phyloP scores from a whole-genome alignment of 1,140 invertebrate species.

The Drosophila eugracilis region DNA sequence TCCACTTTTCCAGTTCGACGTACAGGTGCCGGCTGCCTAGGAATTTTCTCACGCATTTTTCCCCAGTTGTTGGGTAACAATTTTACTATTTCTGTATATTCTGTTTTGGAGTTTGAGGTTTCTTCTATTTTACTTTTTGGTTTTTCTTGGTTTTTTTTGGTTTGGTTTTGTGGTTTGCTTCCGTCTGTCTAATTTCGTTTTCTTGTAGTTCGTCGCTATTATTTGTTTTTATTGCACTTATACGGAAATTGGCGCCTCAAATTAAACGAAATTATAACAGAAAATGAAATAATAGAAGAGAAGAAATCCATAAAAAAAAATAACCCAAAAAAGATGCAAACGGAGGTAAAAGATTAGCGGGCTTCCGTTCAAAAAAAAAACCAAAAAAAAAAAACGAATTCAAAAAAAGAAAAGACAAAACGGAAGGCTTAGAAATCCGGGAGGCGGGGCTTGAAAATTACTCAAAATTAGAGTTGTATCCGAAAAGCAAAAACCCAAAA shows the following conservation, averaged over 20 bases:
- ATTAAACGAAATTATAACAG: conserved; percentile 73
- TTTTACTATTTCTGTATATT: conserved; percentile 43
- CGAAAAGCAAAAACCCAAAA: conserved; percentile 1
- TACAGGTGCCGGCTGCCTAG: conserved; percentile 55
- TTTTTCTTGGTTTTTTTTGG: not conserved
- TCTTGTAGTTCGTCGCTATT: conserved; percentile 76
- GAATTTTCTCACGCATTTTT: conserved; percentile 77
- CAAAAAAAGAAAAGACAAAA: conserved; percentile 3
- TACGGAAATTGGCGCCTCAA: conserved; percentile 77
- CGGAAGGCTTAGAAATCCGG: conserved; percentile 7
- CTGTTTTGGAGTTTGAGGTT: conserved; percentile 19
- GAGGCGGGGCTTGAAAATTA: conserved; percentile 52
- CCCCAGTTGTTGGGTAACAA: conserved; percentile 14
- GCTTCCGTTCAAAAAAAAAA: conserved; percentile 56
- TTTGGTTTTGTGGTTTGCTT: conserved; percentile 53
- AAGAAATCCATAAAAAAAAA: conserved; percentile 62
- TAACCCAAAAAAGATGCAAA: conserved; percentile 46
- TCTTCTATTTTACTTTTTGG: conserved; percentile 15
- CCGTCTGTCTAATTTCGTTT: conserved; percentile 79
- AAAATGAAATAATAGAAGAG: conserved; percentile 49
- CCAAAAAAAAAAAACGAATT: not conserved
- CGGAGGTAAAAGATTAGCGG: conserved; percentile 70
- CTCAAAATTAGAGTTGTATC: conserved; percentile 62
- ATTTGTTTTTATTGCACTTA: conserved; percentile 83
- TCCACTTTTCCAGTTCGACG: conserved; percentile 15